Evolutionary conservation across 2,797 vertebrate genomes (phyloP).

Genomic region (Enteromius treurensis): DNA sequence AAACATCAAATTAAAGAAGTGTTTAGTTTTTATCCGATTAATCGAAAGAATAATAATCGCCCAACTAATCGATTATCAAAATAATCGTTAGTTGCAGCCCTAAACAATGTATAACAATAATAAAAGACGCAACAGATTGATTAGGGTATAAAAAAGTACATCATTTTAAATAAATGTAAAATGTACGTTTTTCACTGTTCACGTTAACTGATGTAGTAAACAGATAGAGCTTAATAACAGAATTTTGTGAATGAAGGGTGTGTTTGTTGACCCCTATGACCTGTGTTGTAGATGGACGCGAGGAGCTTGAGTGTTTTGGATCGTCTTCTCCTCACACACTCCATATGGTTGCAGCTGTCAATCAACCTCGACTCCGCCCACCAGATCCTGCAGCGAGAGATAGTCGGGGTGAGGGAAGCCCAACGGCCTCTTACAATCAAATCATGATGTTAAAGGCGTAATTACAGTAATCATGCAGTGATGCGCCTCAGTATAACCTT

Average conservation of each 20-base stretch:
- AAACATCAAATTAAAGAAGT: too few species aligned
- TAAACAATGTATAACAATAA: too few species aligned
- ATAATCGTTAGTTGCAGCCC: too few species aligned
- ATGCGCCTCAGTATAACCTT: constrained; percentile 7
- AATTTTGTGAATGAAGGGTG: background rate
- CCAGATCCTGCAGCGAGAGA: constrained; percentile 87
- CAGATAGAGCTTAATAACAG: background rate
- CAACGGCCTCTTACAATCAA: background rate
- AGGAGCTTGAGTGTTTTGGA: constrained; percentile 84
- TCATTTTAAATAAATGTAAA: background rate
- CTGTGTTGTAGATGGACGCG: constrained; percentile 74
- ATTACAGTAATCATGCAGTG: constrained; percentile 25
- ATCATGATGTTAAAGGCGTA: background rate
- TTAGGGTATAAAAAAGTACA: background rate
- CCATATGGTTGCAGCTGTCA: constrained; percentile 88
- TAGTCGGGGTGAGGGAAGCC: constrained; percentile 81
- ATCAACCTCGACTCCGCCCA: constrained; percentile 84
- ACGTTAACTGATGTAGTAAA: background rate
- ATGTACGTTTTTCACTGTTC: background rate
- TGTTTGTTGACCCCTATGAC: constrained; percentile 35
- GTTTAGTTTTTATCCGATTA: too few species aligned
- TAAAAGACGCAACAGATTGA: background rate
- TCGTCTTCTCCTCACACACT: constrained; percentile 86
- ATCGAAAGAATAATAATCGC: too few species aligned
- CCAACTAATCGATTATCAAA: too few species aligned